phyloP scores from a whole-genome alignment of 2,888 invertebrate genomes.

The Tholera decimalis region DNA sequence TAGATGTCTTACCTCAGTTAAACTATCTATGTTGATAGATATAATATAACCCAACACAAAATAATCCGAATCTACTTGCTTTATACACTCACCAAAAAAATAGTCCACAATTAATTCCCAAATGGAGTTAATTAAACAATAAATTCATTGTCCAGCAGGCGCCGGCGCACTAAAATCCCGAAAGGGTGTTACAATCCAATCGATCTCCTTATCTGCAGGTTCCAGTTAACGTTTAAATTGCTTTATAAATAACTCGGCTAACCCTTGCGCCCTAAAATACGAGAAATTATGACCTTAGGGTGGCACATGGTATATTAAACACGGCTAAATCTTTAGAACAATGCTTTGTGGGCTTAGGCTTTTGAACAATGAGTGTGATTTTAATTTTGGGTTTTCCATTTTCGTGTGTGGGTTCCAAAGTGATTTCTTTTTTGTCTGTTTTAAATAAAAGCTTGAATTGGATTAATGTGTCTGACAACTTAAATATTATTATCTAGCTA shows the following conservation, averaged over 20 bases:
- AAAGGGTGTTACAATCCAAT: constrained; percentile 75
- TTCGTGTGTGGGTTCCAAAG: constrained; percentile 34
- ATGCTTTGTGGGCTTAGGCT: constrained; percentile 56
- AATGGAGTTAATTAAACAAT: constrained; percentile 62
- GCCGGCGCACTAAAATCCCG: constrained; percentile 51
- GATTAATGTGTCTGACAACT: constrained; percentile 46
- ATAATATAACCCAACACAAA: no score
- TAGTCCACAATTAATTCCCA: constrained; percentile 46
- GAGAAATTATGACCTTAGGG: constrained; percentile 85
- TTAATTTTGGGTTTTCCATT: constrained; percentile 58
- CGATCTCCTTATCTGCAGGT: constrained; percentile 81
- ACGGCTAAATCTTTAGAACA: constrained; percentile 65
- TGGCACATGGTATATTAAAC: constrained; percentile 71
- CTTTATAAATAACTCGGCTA: constrained; percentile 89
- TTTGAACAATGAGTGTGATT: constrained; percentile 66
- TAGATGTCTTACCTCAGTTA: background rate
- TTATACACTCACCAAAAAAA: constrained; percentile 32
- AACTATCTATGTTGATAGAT: background rate
- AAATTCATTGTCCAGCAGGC: constrained; percentile 57
- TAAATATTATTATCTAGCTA: constrained; percentile 37
- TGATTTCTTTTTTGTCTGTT: constrained; percentile 44
- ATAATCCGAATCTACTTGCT: no score
- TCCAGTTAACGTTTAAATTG: constrained; percentile 88
- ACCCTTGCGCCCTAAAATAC: constrained; percentile 78
- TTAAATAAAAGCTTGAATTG: constrained; percentile 39